Conservation (phyloP, 2,888 invertebrate genomes). For the Drosophila lacicola region DNA sequence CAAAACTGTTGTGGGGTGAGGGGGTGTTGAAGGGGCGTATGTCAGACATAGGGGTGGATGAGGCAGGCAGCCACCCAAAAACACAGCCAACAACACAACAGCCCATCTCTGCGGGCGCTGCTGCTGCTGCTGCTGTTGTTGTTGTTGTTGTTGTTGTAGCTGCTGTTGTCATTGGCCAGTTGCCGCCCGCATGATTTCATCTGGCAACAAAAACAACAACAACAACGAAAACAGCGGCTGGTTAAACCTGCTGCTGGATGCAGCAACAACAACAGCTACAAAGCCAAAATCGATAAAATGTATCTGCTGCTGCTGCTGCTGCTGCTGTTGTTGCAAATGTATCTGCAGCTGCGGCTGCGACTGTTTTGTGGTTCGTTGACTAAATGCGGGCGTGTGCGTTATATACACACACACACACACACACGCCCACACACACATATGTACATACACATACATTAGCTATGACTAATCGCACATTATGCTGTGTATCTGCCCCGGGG, state of each 20-base stretch:
- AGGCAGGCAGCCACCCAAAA: constrained; percentile 13
- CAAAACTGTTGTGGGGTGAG: constrained; percentile 48
- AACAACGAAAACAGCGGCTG: constrained; percentile 22
- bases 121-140: constrained; percentile 18
- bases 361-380: constrained; percentile 74
- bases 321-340: constrained; percentile 48
- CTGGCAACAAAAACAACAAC: constrained; percentile 54
- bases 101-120: constrained; percentile 17
- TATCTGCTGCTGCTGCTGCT: constrained; percentile 40
- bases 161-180: constrained; percentile 62
- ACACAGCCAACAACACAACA: neutral
- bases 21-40: neutral
- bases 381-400: constrained; percentile 80
- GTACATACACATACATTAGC: constrained; percentile 11
- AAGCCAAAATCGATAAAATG: constrained; percentile 54
- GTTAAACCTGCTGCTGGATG: constrained; percentile 67
- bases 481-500: constrained; percentile 69
- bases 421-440: constrained; percentile 9
- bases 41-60: constrained; percentile 46
- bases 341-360: constrained; percentile 69
- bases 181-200: constrained; percentile 74
- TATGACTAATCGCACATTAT: constrained; percentile 59
- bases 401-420: constrained; percentile 37
- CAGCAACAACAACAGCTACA: constrained; percentile 37
- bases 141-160: constrained; percentile 15